phyloP scores from a whole-genome alignment of 2,888 invertebrate genomes.

The Ormyrus rosae region DNA sequence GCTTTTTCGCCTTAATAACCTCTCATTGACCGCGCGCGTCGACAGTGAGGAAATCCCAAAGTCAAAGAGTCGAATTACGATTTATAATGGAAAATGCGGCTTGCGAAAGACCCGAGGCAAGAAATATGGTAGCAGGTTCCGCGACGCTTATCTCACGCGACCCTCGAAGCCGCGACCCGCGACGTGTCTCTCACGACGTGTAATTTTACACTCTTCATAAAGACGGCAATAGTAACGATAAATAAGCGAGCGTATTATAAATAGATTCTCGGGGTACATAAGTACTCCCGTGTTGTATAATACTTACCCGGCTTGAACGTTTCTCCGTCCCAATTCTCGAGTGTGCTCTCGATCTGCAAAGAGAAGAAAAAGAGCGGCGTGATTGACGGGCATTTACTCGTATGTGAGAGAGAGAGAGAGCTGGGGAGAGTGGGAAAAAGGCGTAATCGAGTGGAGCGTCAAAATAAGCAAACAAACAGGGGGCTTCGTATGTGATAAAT shows the following conservation, averaged over 20 bases:
- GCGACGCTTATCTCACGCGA: neutral
- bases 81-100: conserved; percentile 39
- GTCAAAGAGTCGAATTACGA: conserved; percentile 29
- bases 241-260: neutral
- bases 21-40: neutral
- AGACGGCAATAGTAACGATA: neutral
- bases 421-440: conserved; percentile 5
- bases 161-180: neutral
- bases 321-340: conserved; percentile 71
- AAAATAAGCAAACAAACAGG: conserved; percentile 7
- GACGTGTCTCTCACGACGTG: neutral
- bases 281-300: conserved; percentile 5
- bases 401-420: neutral
- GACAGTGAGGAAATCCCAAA: conserved; percentile 1
- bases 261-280: neutral
- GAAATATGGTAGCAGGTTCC: neutral
- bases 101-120: conserved; percentile 21
- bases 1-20: neutral
- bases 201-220: neutral
- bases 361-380: conserved; percentile 56
- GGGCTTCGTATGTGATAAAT: conserved; percentile 8
- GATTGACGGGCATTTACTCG: neutral
- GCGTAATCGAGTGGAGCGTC: neutral
- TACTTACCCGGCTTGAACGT: conserved; percentile 71
- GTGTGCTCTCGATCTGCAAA: conserved; percentile 69